Conservation (phyloP, 2,113 vertebrate species). For the Rattus norvegicus region GRCr8 NC_086033.1:80015001-80015500, state of each 20-base stretch:
- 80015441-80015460: not conserved
- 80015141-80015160: not conserved
- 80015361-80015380: not conserved
- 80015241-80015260: not conserved
- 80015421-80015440: not conserved
- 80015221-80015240: not conserved
- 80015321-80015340: not conserved
- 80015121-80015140: not conserved
- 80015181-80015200: rapidly evolving
- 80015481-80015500: not conserved
- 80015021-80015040: not conserved
- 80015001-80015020: not conserved
- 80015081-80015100: too few species aligned
- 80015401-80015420: not conserved
- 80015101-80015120: not conserved
- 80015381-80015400: not conserved
- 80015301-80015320: not conserved
- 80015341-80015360: slow-evolving; percentile 11
- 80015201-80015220: not conserved
- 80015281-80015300: not conserved
- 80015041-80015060: not conserved
- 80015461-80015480: not conserved
- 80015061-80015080: not conserved
- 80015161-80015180: not conserved
- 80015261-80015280: not conserved